Percentiles rank a stretch among this genome's conserved stretches.
Evolutionary conservation across 1,140 invertebrate species (phyloP).

Genomic region (Eueides isabella): DNA sequence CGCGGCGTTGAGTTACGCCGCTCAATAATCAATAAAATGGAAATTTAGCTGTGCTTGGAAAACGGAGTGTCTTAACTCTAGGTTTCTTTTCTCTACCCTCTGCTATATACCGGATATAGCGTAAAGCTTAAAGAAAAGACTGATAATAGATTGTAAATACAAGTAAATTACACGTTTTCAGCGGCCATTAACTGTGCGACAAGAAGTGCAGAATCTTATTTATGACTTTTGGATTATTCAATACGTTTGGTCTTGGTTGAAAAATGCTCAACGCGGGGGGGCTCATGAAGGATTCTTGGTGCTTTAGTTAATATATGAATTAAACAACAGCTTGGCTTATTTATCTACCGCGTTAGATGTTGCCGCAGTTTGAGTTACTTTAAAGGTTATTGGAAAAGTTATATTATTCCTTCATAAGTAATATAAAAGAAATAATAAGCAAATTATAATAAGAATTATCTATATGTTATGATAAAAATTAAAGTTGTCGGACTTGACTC

Average conservation of each 20-base stretch:
- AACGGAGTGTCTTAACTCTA: background rate
- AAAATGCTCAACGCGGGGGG: conserved; percentile 69
- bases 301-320: conserved; percentile 70
- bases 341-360: conserved; percentile 6
- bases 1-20: background rate
- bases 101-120: background rate
- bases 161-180: conserved; percentile 24
- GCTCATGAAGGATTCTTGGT: conserved; percentile 51
- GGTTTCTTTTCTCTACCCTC: no score
- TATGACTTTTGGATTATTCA: conserved; percentile 56
- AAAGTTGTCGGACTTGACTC: no score
- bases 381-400: background rate
- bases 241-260: conserved; percentile 58
- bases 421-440: no score
- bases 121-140: background rate
- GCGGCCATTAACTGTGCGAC: conserved; percentile 14
- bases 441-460: no score
- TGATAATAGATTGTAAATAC: conserved; percentile 7
- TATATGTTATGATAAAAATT: no score
- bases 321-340: conserved; percentile 67
- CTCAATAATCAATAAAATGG: background rate
- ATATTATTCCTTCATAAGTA: no score
- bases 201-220: conserved; percentile 44
- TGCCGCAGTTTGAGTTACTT: background rate
- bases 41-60: background rate